Evolutionary conservation across 2,888 invertebrate genomes (phyloP).

Genomic region (Sceliomorpha sp.): DNA sequence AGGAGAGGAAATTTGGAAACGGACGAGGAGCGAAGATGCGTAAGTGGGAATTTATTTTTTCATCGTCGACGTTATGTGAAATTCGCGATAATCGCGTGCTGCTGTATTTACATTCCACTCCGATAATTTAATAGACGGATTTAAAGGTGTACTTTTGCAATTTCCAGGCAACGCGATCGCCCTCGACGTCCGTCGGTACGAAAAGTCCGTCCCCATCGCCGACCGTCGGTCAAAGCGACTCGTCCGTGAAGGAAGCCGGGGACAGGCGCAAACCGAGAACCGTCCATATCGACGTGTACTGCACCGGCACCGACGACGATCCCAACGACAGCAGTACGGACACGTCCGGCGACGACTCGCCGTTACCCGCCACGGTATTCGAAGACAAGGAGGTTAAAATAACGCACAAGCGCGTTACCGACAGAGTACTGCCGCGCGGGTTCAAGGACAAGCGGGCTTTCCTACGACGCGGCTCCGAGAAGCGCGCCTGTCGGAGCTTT

Average conservation of each 20-base stretch:
- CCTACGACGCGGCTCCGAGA: slow-evolving; percentile 56
- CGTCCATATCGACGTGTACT: slow-evolving; percentile 88
- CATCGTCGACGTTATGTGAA: background rate
- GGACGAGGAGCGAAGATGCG: slow-evolving; percentile 61
- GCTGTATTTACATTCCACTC: too few relatives aligned
- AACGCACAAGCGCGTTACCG: slow-evolving; percentile 82
- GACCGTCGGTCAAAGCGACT: slow-evolving; percentile 42
- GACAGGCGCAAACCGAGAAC: slow-evolving; percentile 83
- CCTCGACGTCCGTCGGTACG: slow-evolving; percentile 53
- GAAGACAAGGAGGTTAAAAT: slow-evolving; percentile 84
- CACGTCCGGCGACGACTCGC: slow-evolving; percentile 76
- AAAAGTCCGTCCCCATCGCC: slow-evolving; percentile 46
- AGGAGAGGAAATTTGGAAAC: slow-evolving; percentile 57
- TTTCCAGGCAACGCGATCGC: slow-evolving; percentile 38
- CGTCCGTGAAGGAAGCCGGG: slow-evolving; percentile 63
- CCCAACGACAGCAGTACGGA: slow-evolving; percentile 74
- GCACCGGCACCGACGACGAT: slow-evolving; percentile 84
- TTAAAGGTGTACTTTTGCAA: too few relatives aligned
- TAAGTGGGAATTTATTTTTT: slow-evolving; percentile 35
- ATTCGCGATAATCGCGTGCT: background rate
- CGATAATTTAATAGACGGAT: too few relatives aligned
- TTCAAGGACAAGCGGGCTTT: slow-evolving; percentile 70
- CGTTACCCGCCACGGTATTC: slow-evolving; percentile 85
- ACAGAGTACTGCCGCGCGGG: slow-evolving; percentile 80
- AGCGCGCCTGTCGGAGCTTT: slow-evolving; percentile 58